A percentile compares a stretch with the other conserved stretches of the same genome.
These are phyloP conservation scores for Agapornis roseicollis DNA, from an alignment of 2,113 vertebrate species.

Conservation along the genomic window DNA sequence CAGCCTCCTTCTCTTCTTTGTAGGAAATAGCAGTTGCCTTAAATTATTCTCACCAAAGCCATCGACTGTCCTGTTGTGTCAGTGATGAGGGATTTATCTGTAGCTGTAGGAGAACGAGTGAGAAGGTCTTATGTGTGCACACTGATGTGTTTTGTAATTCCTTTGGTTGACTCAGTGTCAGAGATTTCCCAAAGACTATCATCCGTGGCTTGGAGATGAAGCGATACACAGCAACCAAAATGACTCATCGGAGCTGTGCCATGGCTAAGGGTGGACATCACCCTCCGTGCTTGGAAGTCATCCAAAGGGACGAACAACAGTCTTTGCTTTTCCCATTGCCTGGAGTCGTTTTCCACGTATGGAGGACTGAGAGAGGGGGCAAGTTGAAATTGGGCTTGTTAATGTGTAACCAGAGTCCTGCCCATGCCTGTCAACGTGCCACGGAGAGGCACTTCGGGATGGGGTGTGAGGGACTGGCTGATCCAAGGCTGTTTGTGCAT, in stretches of 20 bases:
- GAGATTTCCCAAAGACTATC: constrained; percentile 8
- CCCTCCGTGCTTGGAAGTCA: neutral
- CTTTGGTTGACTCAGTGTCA: neutral
- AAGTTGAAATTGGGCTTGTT: constrained; percentile 44
- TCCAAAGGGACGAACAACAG: neutral
- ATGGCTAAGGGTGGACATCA: neutral
- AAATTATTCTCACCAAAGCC: constrained; percentile 62
- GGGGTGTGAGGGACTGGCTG: neutral
- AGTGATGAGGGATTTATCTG: constrained; percentile 41
- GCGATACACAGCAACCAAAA: neutral
- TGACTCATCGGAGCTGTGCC: neutral
- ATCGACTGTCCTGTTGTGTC: constrained; percentile 44
- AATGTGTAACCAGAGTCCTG: constrained; percentile 29
- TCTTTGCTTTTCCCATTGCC: neutral
- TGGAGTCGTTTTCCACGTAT: neutral
- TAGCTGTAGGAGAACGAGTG: constrained; percentile 28
- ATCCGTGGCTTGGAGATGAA: neutral
- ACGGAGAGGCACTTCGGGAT: rapidly evolving
- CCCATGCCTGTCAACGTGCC: rapidly evolving
- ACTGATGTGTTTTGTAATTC: constrained; percentile 62
- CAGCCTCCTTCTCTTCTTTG: constrained; percentile 41
- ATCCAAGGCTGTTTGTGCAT: neutral
- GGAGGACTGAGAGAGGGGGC: constrained; percentile 40
- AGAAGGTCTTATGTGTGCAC: constrained; percentile 22
- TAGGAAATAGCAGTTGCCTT: constrained; percentile 68